phyloP scores from a whole-genome alignment of 2,888 invertebrate species.

The Sussaba pulchella region DNA sequence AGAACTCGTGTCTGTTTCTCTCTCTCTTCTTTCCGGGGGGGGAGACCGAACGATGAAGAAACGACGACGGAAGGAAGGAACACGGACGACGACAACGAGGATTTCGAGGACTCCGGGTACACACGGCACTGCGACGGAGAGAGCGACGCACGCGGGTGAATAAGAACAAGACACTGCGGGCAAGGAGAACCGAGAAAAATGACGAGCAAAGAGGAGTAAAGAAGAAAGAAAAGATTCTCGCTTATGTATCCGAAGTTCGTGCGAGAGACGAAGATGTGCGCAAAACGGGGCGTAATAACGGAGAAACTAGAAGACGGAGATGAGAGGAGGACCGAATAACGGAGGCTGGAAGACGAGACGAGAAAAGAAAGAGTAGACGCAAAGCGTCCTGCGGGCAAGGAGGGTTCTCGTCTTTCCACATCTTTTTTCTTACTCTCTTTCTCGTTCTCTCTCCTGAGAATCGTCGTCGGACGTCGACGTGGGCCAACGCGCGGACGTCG shows the following conservation, averaged over 20 bases:
- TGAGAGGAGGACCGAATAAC: slow-evolving; percentile 25
- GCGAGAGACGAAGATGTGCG: slow-evolving; percentile 26
- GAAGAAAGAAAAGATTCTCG: slow-evolving; percentile 27
- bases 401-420: slow-evolving; percentile 69
- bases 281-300: slow-evolving; percentile 32
- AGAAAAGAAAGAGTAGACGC: slow-evolving; percentile 50
- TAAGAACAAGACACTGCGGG: background rate
- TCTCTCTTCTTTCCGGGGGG: background rate
- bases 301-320: slow-evolving; percentile 46
- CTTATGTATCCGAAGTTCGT: background rate
- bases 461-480: slow-evolving; percentile 18
- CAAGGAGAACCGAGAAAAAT: slow-evolving; percentile 12
- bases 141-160: background rate
- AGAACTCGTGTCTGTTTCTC: slow-evolving; percentile 22
- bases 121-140: background rate
- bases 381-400: slow-evolving; percentile 66
- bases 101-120: slow-evolving; percentile 45
- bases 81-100: slow-evolving; percentile 25
- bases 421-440: too few species aligned
- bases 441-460: slow-evolving; percentile 60
- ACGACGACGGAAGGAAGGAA: background rate
- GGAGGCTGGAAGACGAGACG: slow-evolving; percentile 20
- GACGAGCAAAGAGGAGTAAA: slow-evolving; percentile 6
- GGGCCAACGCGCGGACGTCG: slow-evolving; percentile 54
- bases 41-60: slow-evolving; percentile 1